Percentiles rank a stretch among this genome's conserved stretches.
phyloP scores from a whole-genome alignment of 2,888 invertebrate genomes.

The Protodeltote pygarga region DNA sequence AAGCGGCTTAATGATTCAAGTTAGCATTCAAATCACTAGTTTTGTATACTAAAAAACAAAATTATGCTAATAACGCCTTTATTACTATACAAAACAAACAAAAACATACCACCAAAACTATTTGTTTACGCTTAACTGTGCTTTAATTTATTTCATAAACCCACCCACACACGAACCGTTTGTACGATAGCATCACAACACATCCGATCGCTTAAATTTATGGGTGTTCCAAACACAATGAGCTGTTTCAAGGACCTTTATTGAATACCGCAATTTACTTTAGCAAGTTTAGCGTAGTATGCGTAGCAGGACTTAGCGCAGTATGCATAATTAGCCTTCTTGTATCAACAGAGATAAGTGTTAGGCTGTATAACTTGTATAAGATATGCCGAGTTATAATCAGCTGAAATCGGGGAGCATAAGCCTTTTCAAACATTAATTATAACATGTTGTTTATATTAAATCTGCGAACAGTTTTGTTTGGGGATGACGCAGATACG shows the following conservation, averaged over 20 bases:
- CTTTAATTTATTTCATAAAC: slow-evolving; percentile 1
- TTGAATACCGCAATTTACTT: slow-evolving; percentile 38
- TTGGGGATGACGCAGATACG: too few relatives aligned
- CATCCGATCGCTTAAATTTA: slow-evolving; percentile 39
- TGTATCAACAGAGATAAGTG: slow-evolving; percentile 46
- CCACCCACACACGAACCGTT: background rate
- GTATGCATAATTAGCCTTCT: slow-evolving; percentile 49
- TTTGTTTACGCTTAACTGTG: too few relatives aligned
- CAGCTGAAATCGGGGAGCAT: slow-evolving; percentile 10
- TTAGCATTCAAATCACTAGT: too few relatives aligned
- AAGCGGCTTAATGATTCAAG: too few relatives aligned
- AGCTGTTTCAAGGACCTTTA: slow-evolving; percentile 48
- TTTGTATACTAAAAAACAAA: too few relatives aligned
- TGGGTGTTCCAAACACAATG: slow-evolving; percentile 44
- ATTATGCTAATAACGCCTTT: too few relatives aligned
- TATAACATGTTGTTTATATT: slow-evolving; percentile 13
- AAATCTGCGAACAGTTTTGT: slow-evolving; percentile 3
- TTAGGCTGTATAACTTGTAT: slow-evolving; percentile 17
- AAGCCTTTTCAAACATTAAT: slow-evolving; percentile 20
- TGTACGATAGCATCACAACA: slow-evolving; percentile 1
- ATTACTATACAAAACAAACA: too few relatives aligned
- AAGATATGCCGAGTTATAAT: slow-evolving; percentile 20
- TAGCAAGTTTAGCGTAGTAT: slow-evolving; percentile 35
- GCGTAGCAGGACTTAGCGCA: slow-evolving; percentile 32
- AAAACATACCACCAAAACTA: too few relatives aligned